Evolutionary conservation across 2,113 vertebrate species (phyloP).

Genomic region (Chaenogobius annularis): DNA sequence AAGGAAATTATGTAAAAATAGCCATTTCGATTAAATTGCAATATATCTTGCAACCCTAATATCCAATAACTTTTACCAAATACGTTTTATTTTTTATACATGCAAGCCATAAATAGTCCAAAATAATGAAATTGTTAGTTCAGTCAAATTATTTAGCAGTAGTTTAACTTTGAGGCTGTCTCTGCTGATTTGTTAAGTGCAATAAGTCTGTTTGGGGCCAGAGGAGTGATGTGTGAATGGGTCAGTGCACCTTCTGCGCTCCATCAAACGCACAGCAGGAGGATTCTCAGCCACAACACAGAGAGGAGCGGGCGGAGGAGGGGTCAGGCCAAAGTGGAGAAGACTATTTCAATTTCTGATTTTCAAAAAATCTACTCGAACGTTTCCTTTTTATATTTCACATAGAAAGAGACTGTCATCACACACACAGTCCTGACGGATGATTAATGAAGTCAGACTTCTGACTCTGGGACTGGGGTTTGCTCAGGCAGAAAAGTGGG

Average conservation of each 20-base stretch:
- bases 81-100: too few relatives aligned
- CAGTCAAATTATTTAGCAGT: background rate
- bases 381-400: constrained; percentile 46
- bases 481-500: constrained; percentile 21
- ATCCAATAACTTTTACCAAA: too few relatives aligned
- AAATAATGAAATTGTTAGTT: background rate
- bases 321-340: constrained; percentile 52
- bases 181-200: constrained; percentile 83
- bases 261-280: constrained; percentile 86
- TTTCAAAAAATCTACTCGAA: constrained; percentile 48
- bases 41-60: too few relatives aligned
- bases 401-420: constrained; percentile 60
- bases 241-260: constrained; percentile 85
- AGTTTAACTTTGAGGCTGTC: constrained; percentile 63
- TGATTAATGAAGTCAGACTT: constrained; percentile 35
- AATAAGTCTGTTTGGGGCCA: constrained; percentile 84
- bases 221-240: constrained; percentile 83
- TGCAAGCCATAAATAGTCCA: too few relatives aligned
- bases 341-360: constrained; percentile 57
- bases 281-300: constrained; percentile 72
- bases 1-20: too few relatives aligned
- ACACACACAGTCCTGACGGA: constrained; percentile 15
- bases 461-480: constrained; percentile 22
- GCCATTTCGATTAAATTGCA: too few relatives aligned
- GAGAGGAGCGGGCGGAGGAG: constrained; percentile 45